Conservation (phyloP, 1,140 invertebrate genomes). For the Anastrepha obliqua region DNA sequence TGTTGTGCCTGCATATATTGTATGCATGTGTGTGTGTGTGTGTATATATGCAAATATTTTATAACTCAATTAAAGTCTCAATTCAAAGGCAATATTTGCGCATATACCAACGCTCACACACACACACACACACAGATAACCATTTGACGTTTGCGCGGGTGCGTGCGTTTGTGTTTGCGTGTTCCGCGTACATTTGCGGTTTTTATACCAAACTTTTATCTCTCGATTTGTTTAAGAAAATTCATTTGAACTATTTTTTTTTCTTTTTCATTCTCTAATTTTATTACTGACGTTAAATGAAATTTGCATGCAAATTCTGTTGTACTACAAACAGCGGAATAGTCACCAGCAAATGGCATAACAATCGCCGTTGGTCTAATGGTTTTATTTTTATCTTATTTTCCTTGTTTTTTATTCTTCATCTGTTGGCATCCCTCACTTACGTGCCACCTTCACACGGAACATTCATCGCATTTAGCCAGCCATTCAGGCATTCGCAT, state of each 20-base stretch:
- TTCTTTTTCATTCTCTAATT: not conserved
- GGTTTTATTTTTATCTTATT: no score
- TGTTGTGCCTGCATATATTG: not conserved
- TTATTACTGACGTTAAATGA: not conserved
- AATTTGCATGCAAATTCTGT: not conserved
- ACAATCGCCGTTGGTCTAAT: not conserved
- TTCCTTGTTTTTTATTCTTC: not conserved
- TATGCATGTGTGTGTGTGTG: not conserved
- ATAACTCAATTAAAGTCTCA: conserved; percentile 51
- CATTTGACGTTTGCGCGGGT: not conserved
- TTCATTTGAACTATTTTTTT: not conserved
- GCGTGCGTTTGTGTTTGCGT: not conserved
- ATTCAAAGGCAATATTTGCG: conserved; percentile 51
- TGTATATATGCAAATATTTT: conserved; percentile 39
- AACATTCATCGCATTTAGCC: not conserved
- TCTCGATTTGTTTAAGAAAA: not conserved
- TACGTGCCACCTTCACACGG: not conserved
- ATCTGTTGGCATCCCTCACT: not conserved
- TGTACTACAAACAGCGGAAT: not conserved
- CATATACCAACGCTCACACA: no score
- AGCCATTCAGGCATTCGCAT: conserved; percentile 19
- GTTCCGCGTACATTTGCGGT: not conserved
- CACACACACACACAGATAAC: no score
- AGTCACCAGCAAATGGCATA: not conserved
- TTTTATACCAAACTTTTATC: conserved; percentile 1